Base-by-base conservation (phyloP, 2,888 invertebrate genomes). In the Pseudococcus longispinus region DNA sequence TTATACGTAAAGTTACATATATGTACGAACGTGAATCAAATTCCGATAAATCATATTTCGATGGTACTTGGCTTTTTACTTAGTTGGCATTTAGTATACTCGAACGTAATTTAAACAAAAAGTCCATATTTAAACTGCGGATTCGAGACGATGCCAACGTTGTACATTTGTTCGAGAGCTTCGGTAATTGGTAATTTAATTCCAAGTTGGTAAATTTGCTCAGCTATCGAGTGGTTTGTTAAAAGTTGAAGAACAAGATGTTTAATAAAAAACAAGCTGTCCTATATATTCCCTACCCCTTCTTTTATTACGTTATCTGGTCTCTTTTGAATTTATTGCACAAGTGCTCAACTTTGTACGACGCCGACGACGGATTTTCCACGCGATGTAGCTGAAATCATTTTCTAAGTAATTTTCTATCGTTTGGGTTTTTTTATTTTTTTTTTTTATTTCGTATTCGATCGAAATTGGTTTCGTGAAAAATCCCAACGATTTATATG, bases 41-140 rank as follows among this genome's bases (percentile, higher is more conserved):
- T 80, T 80, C 77, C 77, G 77, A 80, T 80, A 42, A 42, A 80
- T 80, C 77, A 80, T 80, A 42, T 80, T n/a, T 80, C 77, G 77
- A 80, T 80, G 77, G 42, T 80, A 80, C 77, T 80, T 80, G 20
- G 77, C 20, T 42, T 80, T 42, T 65, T 51, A 32, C 44, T 51
- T 18, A 29, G 29, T 29, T 80, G 20, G 29, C 77, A n/a, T n/a
- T n/a, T n/a, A n/a, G 42, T 42, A 80, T 37, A 29, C 77, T 80
- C 77, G 37, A 80, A 42, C 1, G 42, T 80, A 42, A 42, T 80
- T 80, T 80, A 80, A 80, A 80, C 77, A 80, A 70, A 60, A 70
- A 70, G 70, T 70, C 15, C 70, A 18, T 18, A 29, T 70, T 70
- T 70, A 18, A 70, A 70, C 70, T 70, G 29, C 20, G 29, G 0